phyloP scores from a whole-genome alignment of 1,140 invertebrate species.

The Idris sp. region DNA sequence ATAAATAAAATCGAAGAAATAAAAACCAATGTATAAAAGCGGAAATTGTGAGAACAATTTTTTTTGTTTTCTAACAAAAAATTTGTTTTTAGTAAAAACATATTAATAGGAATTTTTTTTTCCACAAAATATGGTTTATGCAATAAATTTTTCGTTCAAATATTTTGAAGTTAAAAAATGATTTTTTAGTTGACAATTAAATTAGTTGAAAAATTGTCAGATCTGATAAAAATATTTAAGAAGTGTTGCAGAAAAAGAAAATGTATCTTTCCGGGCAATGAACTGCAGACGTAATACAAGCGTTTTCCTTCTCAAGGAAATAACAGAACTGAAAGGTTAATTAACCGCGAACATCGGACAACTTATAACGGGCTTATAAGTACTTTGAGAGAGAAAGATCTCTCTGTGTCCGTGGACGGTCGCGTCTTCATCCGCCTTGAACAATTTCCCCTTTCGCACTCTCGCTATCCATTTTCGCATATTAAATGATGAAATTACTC shows the following conservation, averaged over 20 bases:
- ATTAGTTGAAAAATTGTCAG: slow-evolving; percentile 25
- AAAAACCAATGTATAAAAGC: neutral
- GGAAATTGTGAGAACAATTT: neutral
- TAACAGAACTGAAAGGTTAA: slow-evolving; percentile 70
- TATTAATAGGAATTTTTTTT: no score
- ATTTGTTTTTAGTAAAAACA: no score
- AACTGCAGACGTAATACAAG: slow-evolving; percentile 48
- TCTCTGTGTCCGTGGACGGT: slow-evolving; percentile 39
- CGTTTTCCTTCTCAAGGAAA: slow-evolving; percentile 62
- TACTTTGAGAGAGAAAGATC: slow-evolving; percentile 39
- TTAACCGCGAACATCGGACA: slow-evolving; percentile 66
- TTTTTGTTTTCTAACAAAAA: no score
- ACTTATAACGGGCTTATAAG: slow-evolving; percentile 67
- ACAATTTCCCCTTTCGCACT: slow-evolving; percentile 47
- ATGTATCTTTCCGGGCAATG: slow-evolving; percentile 59
- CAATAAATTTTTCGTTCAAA: no score
- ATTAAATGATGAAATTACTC: slow-evolving; percentile 48
- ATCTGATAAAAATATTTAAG: slow-evolving; percentile 44
- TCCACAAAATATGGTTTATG: no score
- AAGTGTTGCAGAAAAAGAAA: slow-evolving; percentile 42
- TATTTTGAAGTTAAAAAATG: no score
- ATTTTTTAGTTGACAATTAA: slow-evolving; percentile 25
- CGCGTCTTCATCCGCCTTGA: slow-evolving; percentile 24
- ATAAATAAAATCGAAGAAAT: neutral
- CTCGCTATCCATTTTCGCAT: slow-evolving; percentile 56